phyloP scores from a whole-genome alignment of 2,888 invertebrate genomes.

The Chymomyza procnemis region DNA sequence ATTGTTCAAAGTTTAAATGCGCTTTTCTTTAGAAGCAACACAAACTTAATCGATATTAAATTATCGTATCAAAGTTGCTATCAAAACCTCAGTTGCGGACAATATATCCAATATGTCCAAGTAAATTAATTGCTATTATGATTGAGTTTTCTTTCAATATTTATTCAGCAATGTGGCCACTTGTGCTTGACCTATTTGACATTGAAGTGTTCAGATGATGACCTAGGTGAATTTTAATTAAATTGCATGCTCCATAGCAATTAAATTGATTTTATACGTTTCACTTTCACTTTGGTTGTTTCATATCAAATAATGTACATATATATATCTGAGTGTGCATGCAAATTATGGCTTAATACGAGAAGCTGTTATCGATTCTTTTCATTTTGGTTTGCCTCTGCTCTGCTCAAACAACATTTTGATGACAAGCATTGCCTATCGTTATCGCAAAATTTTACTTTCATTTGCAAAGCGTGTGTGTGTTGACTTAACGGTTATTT shows the following conservation, averaged over 20 bases:
- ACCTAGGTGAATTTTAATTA: conserved; percentile 30
- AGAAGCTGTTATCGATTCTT: conserved; percentile 27
- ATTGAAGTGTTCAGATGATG: neutral
- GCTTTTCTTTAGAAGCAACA: too few relatives aligned
- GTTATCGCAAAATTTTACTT: conserved; percentile 47
- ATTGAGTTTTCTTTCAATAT: neutral
- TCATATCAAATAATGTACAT: neutral
- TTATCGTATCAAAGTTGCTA: too few relatives aligned
- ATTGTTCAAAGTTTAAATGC: too few relatives aligned
- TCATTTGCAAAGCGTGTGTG: conserved; percentile 37
- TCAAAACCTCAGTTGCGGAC: too few relatives aligned
- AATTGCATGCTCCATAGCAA: conserved; percentile 9
- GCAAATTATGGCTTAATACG: conserved; percentile 1
- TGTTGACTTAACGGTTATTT: conserved; percentile 57
- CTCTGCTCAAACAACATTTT: neutral
- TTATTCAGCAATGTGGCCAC: neutral
- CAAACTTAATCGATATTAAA: too few relatives aligned
- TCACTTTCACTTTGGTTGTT: conserved; percentile 35
- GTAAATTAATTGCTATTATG: neutral
- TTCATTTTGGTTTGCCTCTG: conserved; percentile 10
- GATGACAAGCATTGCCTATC: neutral
- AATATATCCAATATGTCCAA: neutral
- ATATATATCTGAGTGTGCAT: neutral
- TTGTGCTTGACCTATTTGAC: neutral
- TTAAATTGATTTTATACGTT: conserved; percentile 34